Evolutionary conservation across 2,113 vertebrate species (phyloP).

Genomic region (Solenodon paradoxus): DNA sequence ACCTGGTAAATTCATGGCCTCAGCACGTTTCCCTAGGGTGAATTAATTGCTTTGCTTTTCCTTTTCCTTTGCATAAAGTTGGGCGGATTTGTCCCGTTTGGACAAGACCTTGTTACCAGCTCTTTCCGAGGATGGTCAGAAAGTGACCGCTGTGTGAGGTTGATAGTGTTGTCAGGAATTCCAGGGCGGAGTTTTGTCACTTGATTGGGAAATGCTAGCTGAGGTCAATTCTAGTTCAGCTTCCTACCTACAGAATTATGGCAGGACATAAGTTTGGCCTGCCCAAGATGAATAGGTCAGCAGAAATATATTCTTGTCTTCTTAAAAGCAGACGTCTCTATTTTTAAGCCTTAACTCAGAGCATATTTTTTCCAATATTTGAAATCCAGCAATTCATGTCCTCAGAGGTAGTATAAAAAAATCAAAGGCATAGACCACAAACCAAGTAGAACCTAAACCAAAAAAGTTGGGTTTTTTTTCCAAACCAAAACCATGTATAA

Average conservation of each 20-base stretch:
- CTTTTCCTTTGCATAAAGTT: constrained; percentile 69
- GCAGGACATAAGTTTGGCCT: constrained; percentile 77
- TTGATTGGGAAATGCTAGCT: constrained; percentile 64
- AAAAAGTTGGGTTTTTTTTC: background rate
- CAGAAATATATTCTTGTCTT: constrained; percentile 76
- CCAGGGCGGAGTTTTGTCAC: constrained; percentile 66
- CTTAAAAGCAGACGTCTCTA: constrained; percentile 67
- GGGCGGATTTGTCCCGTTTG: constrained; percentile 52
- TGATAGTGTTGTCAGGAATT: constrained; percentile 75
- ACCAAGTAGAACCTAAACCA: constrained; percentile 18
- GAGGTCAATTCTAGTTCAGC: constrained; percentile 78
- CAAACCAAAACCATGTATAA: background rate
- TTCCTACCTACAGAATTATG: constrained; percentile 79
- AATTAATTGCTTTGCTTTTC: constrained; percentile 68
- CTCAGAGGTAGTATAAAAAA: constrained; percentile 44
- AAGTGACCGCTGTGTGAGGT: constrained; percentile 66
- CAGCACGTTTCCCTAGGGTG: constrained; percentile 44
- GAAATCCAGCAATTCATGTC: constrained; percentile 38
- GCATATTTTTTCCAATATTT: constrained; percentile 73
- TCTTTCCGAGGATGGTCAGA: constrained; percentile 64
- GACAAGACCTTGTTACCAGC: constrained; percentile 57
- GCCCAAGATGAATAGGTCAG: constrained; percentile 63
- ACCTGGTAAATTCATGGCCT: constrained; percentile 40
- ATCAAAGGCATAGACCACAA: constrained; percentile 40
- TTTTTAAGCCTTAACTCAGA: constrained; percentile 68